phyloP scores from a whole-genome alignment of 2,888 invertebrate genomes.

The Clostera curtula region DNA sequence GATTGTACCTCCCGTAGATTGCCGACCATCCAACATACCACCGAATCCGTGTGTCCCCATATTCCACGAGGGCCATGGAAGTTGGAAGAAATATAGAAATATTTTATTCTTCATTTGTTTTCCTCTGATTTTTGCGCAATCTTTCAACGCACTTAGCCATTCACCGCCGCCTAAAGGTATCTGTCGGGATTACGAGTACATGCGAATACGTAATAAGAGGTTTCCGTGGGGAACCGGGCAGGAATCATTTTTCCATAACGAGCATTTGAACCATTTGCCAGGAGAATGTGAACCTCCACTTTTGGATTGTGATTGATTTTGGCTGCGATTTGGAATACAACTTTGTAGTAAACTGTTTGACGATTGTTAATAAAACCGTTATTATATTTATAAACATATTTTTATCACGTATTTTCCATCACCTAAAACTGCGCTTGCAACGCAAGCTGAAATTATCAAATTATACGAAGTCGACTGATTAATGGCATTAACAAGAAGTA shows the following conservation, averaged over 20 bases:
- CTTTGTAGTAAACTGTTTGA: background rate
- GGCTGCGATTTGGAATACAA: conserved; percentile 1
- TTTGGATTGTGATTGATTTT: conserved; percentile 41
- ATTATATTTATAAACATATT: too few relatives aligned
- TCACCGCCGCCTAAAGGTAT: conserved; percentile 25
- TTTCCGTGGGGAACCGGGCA: conserved; percentile 95
- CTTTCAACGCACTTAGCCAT: conserved; percentile 27
- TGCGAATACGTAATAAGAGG: conserved; percentile 84
- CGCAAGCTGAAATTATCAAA: too few relatives aligned
- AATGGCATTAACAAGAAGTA: too few relatives aligned
- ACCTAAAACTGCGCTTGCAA: too few relatives aligned
- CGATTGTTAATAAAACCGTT: too few relatives aligned
- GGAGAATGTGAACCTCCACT: conserved; percentile 50
- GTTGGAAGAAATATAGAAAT: conserved; percentile 44
- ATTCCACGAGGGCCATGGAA: conserved; percentile 36
- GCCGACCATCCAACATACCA: conserved; percentile 34
- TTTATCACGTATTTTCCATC: too few relatives aligned
- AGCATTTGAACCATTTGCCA: conserved; percentile 75
- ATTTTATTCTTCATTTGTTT: conserved; percentile 40
- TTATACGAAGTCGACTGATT: too few relatives aligned
- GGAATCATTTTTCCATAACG: conserved; percentile 89
- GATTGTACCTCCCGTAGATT: conserved; percentile 35
- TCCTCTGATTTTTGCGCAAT: conserved; percentile 45
- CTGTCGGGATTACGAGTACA: conserved; percentile 80
- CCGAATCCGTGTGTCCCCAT: conserved; percentile 45